Conservation (phyloP, 1,140 invertebrate species). For the Papilio dardanus region DNA sequence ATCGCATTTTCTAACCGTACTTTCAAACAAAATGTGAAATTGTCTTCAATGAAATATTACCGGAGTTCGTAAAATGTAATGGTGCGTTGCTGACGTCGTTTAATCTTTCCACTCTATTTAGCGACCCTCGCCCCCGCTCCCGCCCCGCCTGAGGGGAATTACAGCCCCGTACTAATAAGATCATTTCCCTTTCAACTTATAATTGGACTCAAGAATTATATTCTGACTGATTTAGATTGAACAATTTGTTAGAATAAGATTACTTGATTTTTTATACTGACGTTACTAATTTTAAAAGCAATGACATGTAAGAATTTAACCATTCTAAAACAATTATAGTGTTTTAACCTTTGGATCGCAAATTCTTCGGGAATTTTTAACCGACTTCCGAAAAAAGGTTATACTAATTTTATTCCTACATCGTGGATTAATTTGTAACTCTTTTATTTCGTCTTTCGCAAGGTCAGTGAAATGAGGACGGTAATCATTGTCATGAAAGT, state of each 20-base stretch:
- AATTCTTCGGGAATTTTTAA: too few species aligned
- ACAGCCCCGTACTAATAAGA: neutral
- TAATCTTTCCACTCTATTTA: constrained; percentile 62
- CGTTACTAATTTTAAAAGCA: neutral
- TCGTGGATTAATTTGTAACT: too few species aligned
- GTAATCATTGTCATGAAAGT: too few species aligned
- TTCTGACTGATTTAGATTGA: neutral
- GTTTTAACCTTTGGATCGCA: too few species aligned
- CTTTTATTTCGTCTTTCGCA: too few species aligned
- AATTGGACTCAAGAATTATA: too few species aligned
- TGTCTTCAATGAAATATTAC: constrained; percentile 42
- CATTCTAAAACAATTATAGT: neutral
- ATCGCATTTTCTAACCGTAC: neutral
- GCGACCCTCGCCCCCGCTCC: neutral
- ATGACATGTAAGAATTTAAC: neutral
- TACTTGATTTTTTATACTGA: neutral
- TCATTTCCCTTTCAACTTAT: neutral
- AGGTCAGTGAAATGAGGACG: too few species aligned
- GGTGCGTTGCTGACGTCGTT: constrained; percentile 50
- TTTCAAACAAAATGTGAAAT: neutral
- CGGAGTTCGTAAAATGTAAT: constrained; percentile 56
- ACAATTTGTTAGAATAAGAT: neutral
- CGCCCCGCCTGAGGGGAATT: neutral
- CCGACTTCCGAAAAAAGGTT: too few species aligned
- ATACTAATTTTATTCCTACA: too few species aligned